Evolutionary conservation across 2,113 vertebrate species (phyloP).

Genomic region (Trinectes maculatus): DNA sequence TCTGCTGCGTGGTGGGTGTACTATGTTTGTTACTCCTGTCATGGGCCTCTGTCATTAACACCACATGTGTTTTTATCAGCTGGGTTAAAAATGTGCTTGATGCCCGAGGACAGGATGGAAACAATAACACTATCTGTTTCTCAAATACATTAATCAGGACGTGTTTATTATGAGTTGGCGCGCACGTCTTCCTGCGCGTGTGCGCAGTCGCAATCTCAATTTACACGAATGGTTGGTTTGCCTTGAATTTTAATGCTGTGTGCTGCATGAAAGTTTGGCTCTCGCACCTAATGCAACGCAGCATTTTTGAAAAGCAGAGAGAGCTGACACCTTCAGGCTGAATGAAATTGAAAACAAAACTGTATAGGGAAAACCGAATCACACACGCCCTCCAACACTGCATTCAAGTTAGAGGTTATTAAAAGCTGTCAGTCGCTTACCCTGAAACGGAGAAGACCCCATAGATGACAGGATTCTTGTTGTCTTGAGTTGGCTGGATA

Average conservation of each 20-base stretch:
- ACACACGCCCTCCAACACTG: slow-evolving; percentile 38
- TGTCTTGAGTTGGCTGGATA: slow-evolving; percentile 97
- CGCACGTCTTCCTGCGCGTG: slow-evolving; percentile 28
- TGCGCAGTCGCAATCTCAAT: slow-evolving; percentile 31
- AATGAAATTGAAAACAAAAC: slow-evolving; percentile 34
- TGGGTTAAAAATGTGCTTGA: slow-evolving; percentile 45
- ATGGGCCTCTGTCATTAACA: slow-evolving; percentile 71
- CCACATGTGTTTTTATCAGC: slow-evolving; percentile 65
- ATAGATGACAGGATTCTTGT: slow-evolving; percentile 96
- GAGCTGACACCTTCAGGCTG: slow-evolving; percentile 42
- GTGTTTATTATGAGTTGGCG: slow-evolving; percentile 60
- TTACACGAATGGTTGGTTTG: slow-evolving; percentile 29
- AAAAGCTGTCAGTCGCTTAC: slow-evolving; percentile 79
- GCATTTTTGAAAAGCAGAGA: slow-evolving; percentile 61
- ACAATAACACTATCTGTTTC: slow-evolving; percentile 65
- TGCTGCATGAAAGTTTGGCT: slow-evolving; percentile 49
- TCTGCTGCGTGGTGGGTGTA: slow-evolving; percentile 64
- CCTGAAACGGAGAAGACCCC: slow-evolving; percentile 96
- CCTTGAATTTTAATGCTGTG: slow-evolving; percentile 40
- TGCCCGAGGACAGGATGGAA: slow-evolving; percentile 53
- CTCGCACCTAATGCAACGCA: slow-evolving; percentile 44
- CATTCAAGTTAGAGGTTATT: slow-evolving; percentile 38
- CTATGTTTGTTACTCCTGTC: slow-evolving; percentile 71
- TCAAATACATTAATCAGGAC: slow-evolving; percentile 65
- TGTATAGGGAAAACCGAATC: slow-evolving; percentile 38